Base-by-base conservation (phyloP, 2,113 vertebrate genomes). In the Corydoras maculifer region DNA sequence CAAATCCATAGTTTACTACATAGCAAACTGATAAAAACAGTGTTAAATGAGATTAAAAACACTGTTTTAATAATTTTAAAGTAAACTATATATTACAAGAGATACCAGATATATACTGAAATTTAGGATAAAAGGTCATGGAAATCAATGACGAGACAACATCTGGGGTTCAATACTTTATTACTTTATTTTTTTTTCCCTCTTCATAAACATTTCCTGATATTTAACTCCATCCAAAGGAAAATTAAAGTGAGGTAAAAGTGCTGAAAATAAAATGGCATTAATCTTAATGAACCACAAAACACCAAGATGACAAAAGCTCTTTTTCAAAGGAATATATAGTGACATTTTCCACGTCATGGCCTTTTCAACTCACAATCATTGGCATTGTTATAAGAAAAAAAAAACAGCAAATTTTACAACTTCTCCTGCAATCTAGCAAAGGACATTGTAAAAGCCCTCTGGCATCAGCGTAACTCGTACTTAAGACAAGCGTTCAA, bases 201-300 rank as follows among this genome's bases (percentile, higher is more conserved):
- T 87, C 82, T 85, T 86, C 81, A 87, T 84, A 87, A 84, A 87
- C 83, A 87, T 86, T 88, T 88, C 84, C 85, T 83, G 83, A 88
- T 84, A 82, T 82, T 84, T 25, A 25, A 25, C 18, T 84, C 79
- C 82, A 82, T 84, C 77, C 83, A 82, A 84, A 86, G 79, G 81
- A 75, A 87, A 87, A 86, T 80, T 85, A 75, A 81, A 84, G 80
- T 88, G 86, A 89, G 88, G 87, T 88, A 87, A 88, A 90, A 88
- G 87, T 88, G 85, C 85, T 84, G 80, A 87, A 84, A 88, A 87
- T 82, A 77, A 88, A 89, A 86, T 76, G 78, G 80, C 67, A 84
- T 69, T 77, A 72, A 68, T 76, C 31, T 65, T 78, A 60, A 74
- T 70, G 66, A 49, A 54, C 13, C 66, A 84, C 82, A 79, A 80